Base-by-base conservation (phyloP, 2,113 vertebrate genomes). In the Strix uralensis region DNA sequence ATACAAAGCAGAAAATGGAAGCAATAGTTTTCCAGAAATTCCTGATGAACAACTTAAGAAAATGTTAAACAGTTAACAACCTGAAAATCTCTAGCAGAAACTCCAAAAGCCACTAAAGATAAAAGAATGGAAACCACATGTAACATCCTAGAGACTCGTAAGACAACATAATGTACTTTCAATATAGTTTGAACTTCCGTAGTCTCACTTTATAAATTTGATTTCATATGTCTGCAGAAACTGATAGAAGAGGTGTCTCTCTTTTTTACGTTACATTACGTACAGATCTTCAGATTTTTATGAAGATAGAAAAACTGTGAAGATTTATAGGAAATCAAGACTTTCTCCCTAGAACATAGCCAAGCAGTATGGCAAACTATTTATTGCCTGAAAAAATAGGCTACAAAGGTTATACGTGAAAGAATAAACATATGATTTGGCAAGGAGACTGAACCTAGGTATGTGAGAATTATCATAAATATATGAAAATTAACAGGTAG, bases 41-140 rank as follows among this genome's bases (percentile, higher is more conserved):
- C 63, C 65, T 83, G 26, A 55, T 46, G 46, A 93, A 91, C 54
- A 40, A 81, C 26, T 58, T 71, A 40, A 79, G 32, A 84, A 94
- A 97, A 97, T 19, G 18, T 61, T 44, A 46, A 88, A 59, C 8
- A 63, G 21, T 55, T 87, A 80, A 71, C 46, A 81, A 83, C 34
- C 51, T 92, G 59, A 74, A 88, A 81, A 82, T 82, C 32, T 91
- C 49, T 27, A 84, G 32, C 77, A 95, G 40, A 94, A 86, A 85
- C 66, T 71, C 81, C 32, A 65, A 78, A 97, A 94, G 61, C 27
- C 20, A 77, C 23, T 71, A 15, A 57, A 86, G 65, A 81, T 59
- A 90, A 86, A 92, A 89, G 66, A 91, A 91, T 46, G 57, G 38
- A 95, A 96, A 61, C n/a, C 73, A 83, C 23, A 81, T 21, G 20